A percentile compares a stretch with the other conserved stretches of the same genome.
Evolutionary conservation across 2,888 invertebrate species (phyloP).

Genomic region (Dichetophora obliterata): DNA sequence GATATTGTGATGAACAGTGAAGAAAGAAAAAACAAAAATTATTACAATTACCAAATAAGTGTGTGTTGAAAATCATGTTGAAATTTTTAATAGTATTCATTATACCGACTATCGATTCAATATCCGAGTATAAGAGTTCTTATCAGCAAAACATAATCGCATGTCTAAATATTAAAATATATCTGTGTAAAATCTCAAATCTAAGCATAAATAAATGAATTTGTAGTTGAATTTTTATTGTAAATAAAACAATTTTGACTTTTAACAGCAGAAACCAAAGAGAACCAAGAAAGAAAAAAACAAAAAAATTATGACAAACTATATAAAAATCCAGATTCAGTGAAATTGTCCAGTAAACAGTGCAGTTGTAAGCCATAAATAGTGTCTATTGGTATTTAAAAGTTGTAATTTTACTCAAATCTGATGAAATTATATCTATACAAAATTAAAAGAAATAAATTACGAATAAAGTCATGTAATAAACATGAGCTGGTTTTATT

Average conservation of each 20-base stretch:
- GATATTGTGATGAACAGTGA: neutral
- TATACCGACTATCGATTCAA: neutral
- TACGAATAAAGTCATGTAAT: slow-evolving; percentile 18
- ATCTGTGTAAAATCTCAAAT: slow-evolving; percentile 27
- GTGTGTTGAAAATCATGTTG: slow-evolving; percentile 7
- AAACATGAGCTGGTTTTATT: neutral
- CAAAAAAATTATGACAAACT: neutral
- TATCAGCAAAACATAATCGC: slow-evolving; percentile 29
- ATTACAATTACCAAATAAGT: neutral
- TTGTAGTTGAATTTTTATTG: slow-evolving; percentile 40
- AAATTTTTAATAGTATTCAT: slow-evolving; percentile 8
- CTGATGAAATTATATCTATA: slow-evolving; percentile 10
- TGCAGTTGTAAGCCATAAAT: neutral
- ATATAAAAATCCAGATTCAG: neutral
- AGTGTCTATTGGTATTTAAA: slow-evolving; percentile 29
- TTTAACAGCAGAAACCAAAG: slow-evolving; percentile 18
- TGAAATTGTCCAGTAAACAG: neutral
- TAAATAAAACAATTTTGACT: slow-evolving; percentile 21
- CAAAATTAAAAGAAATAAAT: slow-evolving; percentile 8
- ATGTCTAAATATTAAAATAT: slow-evolving; percentile 31
- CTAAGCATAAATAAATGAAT: slow-evolving; percentile 24
- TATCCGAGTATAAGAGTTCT: neutral
- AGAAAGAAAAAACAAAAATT: no score
- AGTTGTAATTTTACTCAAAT: slow-evolving; percentile 25
- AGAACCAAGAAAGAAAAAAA: neutral